Percentiles rank a stretch among this genome's conserved stretches.
These are phyloP conservation scores for Pangasius larnaudii DNA, from an alignment of 2,797 vertebrate species.

Conservation along the genomic window DNA sequence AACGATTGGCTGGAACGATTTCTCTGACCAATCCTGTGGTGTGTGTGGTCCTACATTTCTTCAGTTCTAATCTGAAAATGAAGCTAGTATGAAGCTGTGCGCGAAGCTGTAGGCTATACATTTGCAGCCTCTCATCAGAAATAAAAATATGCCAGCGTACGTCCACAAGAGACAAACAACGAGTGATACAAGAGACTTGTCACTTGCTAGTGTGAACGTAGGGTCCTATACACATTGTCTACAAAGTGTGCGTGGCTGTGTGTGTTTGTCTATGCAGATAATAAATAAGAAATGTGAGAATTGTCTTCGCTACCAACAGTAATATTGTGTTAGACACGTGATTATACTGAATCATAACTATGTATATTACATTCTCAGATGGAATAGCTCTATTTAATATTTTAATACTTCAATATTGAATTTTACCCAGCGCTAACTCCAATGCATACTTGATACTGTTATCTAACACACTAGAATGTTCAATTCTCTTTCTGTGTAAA, in stretches of 20 bases:
- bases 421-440: conserved; percentile 1
- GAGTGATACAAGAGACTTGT: background rate
- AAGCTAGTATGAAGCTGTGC: background rate
- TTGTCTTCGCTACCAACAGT: background rate
- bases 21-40: background rate
- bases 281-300: background rate
- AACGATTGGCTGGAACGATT: background rate
- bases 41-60: background rate
- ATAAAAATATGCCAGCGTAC: too few species aligned
- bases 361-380: background rate
- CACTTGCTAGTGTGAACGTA: background rate
- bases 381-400: conserved; percentile 20
- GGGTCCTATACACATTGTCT: background rate
- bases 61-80: background rate
- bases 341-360: conserved; percentile 4
- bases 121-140: background rate
- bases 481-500: background rate
- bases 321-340: background rate
- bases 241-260: too few species aligned
- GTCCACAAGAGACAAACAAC: background rate
- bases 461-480: background rate
- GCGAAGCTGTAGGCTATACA: background rate
- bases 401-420: conserved; percentile 11
- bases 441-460: background rate
- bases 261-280: background rate